Evolutionary conservation across 2,888 invertebrate species (phyloP).

Genomic region (Drosophila glabriapex): DNA sequence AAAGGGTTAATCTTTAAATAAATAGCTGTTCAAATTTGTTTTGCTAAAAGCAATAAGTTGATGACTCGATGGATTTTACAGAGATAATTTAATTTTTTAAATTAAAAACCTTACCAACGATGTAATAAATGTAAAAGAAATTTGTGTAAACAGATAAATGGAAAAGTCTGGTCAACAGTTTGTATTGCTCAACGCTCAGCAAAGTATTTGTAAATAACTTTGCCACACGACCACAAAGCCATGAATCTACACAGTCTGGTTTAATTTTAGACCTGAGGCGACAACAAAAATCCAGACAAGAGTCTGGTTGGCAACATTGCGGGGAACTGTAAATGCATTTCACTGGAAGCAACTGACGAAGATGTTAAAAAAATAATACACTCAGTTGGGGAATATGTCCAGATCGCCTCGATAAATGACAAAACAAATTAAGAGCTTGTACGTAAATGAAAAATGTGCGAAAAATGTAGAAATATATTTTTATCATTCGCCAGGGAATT

Average conservation of each 20-base stretch:
- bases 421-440: slow-evolving; percentile 7
- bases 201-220: slow-evolving; percentile 33
- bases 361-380: not conserved
- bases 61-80: not conserved
- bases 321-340: slow-evolving; percentile 9
- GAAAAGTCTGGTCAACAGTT: not conserved
- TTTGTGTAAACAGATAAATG: not conserved
- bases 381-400: slow-evolving; percentile 3
- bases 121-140: not conserved
- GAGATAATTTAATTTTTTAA: not conserved
- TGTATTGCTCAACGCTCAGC: not conserved
- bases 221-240: slow-evolving; percentile 38
- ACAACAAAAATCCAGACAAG: slow-evolving; percentile 44
- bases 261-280: slow-evolving; percentile 61
- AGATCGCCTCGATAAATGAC: not conserved
- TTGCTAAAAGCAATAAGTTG: not conserved
- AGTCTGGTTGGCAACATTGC: slow-evolving; percentile 31
- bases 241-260: slow-evolving; percentile 56
- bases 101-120: not conserved
- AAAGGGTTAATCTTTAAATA: not conserved
- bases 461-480: no score
- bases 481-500: slow-evolving; percentile 5
- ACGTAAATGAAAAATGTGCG: slow-evolving; percentile 3
- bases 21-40: not conserved
- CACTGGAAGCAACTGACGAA: not conserved